Evolutionary conservation across 35 echinoderm and acorn worm genomes (phyloP), one percentile per base, ranked within the genome.

Genomic region (Hemicentrotus pulcherrimus): DNA sequence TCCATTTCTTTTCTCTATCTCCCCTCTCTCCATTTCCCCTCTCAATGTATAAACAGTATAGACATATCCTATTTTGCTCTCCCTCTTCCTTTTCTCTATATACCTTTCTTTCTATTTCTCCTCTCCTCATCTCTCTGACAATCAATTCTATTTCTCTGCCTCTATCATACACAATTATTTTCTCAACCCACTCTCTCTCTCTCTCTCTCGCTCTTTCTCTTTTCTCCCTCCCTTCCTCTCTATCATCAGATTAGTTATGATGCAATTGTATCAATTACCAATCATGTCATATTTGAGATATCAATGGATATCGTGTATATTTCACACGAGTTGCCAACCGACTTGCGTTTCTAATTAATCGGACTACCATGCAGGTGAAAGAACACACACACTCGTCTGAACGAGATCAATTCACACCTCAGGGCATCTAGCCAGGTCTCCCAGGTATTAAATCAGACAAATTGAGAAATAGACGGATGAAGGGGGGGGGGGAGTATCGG

Each of bases 321-420:
- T 78, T 28, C 65, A 22, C 65, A 78, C 19, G 65, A 78, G 65
- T 78, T 78, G 65, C 65, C 19, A 28, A 28, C 65, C 5, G 19
- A 78, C 65, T 78, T 78, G 65, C 19, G 28, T 78, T 78, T 78
- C 65, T 78, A 78, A 78, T 78, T 78, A 78, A 78, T 78, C 65
- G 65, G 65, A 78, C 65, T 78, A 28, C 22, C 24, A 8, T 78
- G 65, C 65, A n/a, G 65, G 65, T 78, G 65, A 78, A 78, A 78
- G 19, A 7, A 78, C 65, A 78, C 65, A 78, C 7, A n/a, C 22
- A 28, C 28, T 78, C 65, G 65, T 78, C n/a, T 78, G 65, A 78
- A 22, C n/a, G 65, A 78, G 65, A 78, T 78, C 65, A 78, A 78
- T 78, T 78, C 65, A 78, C 28, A 78, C 65, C 65, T 78, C 6